Base-by-base conservation (phyloP, 2,888 invertebrate species). In the Pyrocoelia pectoralis region DNA sequence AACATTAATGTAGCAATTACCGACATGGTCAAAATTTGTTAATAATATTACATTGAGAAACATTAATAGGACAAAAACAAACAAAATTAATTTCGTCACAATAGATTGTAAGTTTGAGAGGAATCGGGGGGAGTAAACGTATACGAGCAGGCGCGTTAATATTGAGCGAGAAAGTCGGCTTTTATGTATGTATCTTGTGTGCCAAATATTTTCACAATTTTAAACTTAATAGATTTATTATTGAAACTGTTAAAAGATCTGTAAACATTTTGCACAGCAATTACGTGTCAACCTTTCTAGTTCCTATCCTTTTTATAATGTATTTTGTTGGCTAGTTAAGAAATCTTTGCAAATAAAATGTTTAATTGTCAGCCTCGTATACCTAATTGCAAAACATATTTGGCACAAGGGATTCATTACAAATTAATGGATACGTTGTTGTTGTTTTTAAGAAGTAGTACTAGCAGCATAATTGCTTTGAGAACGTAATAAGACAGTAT, bases 121-220 rank as follows among this genome's bases (percentile, higher is more conserved):
- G 61, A 24, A 50, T 18, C 28, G 46, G 58, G 56, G 48, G 58
- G 54, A 15, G 55, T 56, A 61, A 56, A 40, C 50, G 54, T 62
- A n/a, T n/a, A 54, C 40, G 74, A 72, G 73, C 73, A 74, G 70
- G 72, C 73, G 74, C 74, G 71, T 63, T 70, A 65, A 61, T 74
- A 74, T 74, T 72, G 74, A 74, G 72, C 74, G 69, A 65, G 19
- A 40, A 48, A 51, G 29, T 49, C 48, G 51, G 53, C 65, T 60
- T 53, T 58, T 54, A 60, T 65, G 55, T 58, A 58, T 63, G 54
- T 65, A 55, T 56, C 52, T 56, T 56, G 55, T 56, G 60, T 60
- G 46, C 65, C 60, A 56, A 60, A 60, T 61, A 65, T 65, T 65
- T 64, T 59, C 56, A 53, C 53, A 60, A 56, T 60, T 65, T 60